phyloP scores from a whole-genome alignment of 2,797 vertebrate genomes.

The Emydoidea blandingii region DNA sequence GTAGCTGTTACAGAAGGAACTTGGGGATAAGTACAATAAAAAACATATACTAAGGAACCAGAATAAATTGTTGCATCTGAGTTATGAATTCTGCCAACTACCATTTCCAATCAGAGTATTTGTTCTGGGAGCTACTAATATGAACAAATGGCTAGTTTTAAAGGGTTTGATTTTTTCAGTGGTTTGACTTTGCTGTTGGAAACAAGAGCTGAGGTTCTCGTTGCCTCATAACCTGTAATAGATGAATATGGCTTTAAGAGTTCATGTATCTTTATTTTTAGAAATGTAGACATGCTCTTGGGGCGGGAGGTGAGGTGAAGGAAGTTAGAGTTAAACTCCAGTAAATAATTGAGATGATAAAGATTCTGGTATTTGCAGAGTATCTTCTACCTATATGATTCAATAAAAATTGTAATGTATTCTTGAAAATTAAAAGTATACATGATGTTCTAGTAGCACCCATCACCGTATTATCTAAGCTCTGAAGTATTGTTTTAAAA shows the following conservation, averaged over 20 bases:
- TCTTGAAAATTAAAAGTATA: not conserved
- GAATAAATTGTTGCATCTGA: not conserved
- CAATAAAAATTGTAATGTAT: not conserved
- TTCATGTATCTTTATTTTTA: not conserved
- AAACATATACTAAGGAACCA: not conserved
- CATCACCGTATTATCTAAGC: not conserved
- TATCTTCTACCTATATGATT: not conserved
- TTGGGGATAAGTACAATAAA: not conserved
- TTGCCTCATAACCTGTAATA: not conserved
- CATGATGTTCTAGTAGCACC: not conserved
- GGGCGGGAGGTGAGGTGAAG: not conserved
- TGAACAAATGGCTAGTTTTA: not conserved
- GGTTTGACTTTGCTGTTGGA: not conserved
- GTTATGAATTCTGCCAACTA: not conserved
- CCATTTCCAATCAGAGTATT: constrained; percentile 10
- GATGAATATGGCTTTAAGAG: not conserved
- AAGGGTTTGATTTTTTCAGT: not conserved
- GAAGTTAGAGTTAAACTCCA: not conserved
- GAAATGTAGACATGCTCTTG: not conserved
- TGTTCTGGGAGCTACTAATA: not conserved
- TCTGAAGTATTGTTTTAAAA: not conserved
- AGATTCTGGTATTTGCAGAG: not conserved
- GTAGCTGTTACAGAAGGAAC: constrained; percentile 16
- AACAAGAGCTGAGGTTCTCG: not conserved
- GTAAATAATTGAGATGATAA: not conserved